Evolutionary conservation across 2,797 vertebrate genomes (phyloP).

Genomic region (Myoxocephalus aenaeus): DNA sequence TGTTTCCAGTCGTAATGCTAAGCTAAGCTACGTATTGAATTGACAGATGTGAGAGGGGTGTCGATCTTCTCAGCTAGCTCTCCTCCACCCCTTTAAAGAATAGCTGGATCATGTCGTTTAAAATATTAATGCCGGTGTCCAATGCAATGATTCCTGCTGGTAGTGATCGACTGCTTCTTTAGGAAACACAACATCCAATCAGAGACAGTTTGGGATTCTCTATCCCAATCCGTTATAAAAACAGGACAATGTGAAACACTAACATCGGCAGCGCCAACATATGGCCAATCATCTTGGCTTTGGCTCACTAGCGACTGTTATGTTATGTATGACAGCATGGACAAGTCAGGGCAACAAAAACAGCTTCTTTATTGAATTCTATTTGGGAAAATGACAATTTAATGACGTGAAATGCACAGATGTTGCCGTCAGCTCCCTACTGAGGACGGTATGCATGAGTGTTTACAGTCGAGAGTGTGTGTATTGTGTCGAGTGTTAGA

Average conservation of each 20-base stretch:
- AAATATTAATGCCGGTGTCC: no score
- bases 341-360: neutral
- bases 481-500: neutral
- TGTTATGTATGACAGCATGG: neutral
- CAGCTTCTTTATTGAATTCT: neutral
- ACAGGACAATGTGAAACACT: neutral
- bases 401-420: slow-evolving; percentile 20
- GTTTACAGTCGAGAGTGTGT: neutral
- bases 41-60: neutral
- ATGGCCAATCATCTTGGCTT: neutral
- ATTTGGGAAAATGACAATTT: slow-evolving; percentile 13
- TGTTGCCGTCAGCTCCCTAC: slow-evolving; percentile 3
- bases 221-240: neutral
- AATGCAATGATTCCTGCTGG: no score
- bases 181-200: neutral
- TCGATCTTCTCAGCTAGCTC: neutral
- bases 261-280: neutral
- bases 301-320: neutral
- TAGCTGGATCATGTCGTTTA: no score
- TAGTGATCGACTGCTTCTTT: neutral
- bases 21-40: neutral
- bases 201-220: neutral
- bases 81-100: neutral
- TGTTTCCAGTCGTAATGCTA: neutral
- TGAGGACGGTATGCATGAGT: neutral